phyloP scores from a whole-genome alignment of 2,113 vertebrate genomes.

The Lagenorhynchus albirostris region DNA sequence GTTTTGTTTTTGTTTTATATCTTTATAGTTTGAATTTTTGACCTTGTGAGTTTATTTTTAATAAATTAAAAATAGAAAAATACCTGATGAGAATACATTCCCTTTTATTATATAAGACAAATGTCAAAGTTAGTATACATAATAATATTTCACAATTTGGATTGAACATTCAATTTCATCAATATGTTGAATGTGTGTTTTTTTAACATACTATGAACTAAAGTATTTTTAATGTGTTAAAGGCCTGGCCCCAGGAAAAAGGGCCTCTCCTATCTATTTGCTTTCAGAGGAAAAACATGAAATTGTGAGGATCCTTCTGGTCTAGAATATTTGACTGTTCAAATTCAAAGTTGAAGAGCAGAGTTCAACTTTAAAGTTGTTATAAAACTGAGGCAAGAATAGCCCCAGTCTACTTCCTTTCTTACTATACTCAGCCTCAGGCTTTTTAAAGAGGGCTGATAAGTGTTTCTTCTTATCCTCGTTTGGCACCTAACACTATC shows the following conservation, averaged over 20 bases:
- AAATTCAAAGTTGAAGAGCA: conserved; percentile 3
- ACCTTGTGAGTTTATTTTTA: neutral
- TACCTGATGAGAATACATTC: neutral
- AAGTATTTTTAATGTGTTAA: neutral
- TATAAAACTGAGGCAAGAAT: neutral
- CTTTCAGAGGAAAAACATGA: neutral
- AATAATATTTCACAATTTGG: neutral
- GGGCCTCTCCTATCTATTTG: neutral
- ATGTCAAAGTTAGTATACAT: neutral
- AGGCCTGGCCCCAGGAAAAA: neutral
- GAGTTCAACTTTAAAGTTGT: neutral
- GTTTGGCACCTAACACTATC: neutral
- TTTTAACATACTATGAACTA: neutral
- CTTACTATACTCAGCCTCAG: neutral
- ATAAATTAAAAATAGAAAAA: conserved; percentile 1
- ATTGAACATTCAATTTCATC: neutral
- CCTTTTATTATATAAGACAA: neutral
- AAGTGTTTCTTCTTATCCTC: neutral
- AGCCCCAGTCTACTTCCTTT: neutral
- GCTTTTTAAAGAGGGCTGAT: neutral
- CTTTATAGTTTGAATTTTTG: neutral
- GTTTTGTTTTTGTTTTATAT: neutral
- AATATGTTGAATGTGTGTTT: neutral
- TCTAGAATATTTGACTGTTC: neutral
- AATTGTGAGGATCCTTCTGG: neutral